Conservation (phyloP, 2,888 invertebrate species). For the Caenorhabditis imperialis region DNA sequence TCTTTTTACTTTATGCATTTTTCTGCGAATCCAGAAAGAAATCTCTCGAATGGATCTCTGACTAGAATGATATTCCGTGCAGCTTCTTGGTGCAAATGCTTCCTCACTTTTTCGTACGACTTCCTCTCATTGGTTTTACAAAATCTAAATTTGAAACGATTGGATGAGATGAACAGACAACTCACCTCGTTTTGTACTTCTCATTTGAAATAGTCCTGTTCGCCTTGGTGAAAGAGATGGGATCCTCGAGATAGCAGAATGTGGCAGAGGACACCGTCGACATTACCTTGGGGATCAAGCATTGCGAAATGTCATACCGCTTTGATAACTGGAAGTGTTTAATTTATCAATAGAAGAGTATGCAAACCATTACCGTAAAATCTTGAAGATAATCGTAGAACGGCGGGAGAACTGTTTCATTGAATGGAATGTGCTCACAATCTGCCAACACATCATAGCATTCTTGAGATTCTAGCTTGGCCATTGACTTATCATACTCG, state of each 20-base stretch:
- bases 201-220: neutral
- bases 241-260: slow-evolving; percentile 5
- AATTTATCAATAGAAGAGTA: no score
- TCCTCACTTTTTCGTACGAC: neutral
- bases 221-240: neutral
- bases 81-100: neutral
- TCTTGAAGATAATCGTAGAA: slow-evolving; percentile 6
- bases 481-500: no score
- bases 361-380: slow-evolving; percentile 11
- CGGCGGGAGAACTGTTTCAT: slow-evolving; percentile 9
- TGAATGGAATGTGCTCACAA: neutral
- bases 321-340: neutral
- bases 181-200: neutral
- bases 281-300: slow-evolving; percentile 7
- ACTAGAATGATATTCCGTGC: neutral
- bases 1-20: slow-evolving; percentile 7
- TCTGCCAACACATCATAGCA: slow-evolving; percentile 4
- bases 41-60: slow-evolving; percentile 5
- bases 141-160: no score
- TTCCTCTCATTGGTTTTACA: neutral
- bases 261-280: slow-evolving; percentile 1
- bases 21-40: slow-evolving; percentile 4
- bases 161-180: no score
- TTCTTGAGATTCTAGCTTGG: neutral
- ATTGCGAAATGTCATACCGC: neutral